Evolutionary conservation across 2,797 vertebrate species (phyloP), one percentile per base, ranked within the genome.

Genomic region (Phrynocephalus vlangalii): DNA sequence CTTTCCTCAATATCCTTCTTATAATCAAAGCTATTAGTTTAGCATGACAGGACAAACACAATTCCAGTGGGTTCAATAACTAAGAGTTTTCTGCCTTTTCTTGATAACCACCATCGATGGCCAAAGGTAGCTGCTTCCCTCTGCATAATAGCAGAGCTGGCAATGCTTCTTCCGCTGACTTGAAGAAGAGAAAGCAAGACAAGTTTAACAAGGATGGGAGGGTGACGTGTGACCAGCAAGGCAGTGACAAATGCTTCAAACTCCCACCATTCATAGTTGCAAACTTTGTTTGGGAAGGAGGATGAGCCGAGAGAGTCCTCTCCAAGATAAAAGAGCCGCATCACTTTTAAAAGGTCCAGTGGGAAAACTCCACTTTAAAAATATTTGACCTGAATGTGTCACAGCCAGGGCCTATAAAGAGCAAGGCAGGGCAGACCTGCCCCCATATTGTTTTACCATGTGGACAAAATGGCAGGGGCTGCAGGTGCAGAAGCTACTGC

Each of bases 401-500:
- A 56, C 56, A 44, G 52, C 83, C 90, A 52, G 28, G 48, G 73
- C 63, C 79, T 56, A 90, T 48, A 79, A 48, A 75, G 67, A 88
- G 24, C 63, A 20, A 83, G 11, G 11, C 79, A 8, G 83, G 70
- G 71, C 70, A 79, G 90, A 87, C 92, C 88, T 86, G 92, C 84
- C 75, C 92, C 86, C 79, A 85, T 83, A 77, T 91, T 79, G 86
- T 92, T 94, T 87, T 86, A 84, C 92, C 44, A 72, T 9, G 75
- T 75, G 50, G 5, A 78, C 76, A 78, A 90, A 83, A 85, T 85
- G 90, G 92, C 93, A 90, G 92, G 38, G 81, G 83, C 86, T 93
- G 96, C 98, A 99, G 98, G 96, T 98, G 97, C 97, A 97, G 94
- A 95, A 86, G 88, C 90, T 94, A 91, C 92, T 0, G 16, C 26